Conservation (phyloP, 1,140 invertebrate genomes). For the Aphis craccivora region DNA sequence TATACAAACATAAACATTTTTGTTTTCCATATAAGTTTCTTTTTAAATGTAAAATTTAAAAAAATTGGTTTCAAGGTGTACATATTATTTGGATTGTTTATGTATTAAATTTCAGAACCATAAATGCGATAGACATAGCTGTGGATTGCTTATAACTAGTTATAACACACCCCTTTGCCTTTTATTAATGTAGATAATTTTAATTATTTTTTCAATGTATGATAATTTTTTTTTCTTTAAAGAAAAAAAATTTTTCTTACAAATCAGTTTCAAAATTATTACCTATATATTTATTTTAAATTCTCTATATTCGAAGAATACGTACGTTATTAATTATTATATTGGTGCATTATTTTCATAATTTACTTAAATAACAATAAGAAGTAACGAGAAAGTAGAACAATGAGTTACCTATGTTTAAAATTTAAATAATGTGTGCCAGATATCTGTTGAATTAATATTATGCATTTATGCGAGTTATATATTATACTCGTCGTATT, state of each 20-base stretch:
- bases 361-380: background rate
- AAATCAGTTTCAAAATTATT: background rate
- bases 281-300: background rate
- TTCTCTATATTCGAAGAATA: background rate
- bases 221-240: background rate
- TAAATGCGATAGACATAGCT: too few relatives aligned
- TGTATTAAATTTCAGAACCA: too few relatives aligned
- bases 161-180: too few relatives aligned
- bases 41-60: too few relatives aligned
- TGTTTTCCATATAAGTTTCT: too few relatives aligned
- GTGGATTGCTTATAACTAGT: too few relatives aligned
- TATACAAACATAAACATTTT: too few relatives aligned
- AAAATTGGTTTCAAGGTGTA: too few relatives aligned
- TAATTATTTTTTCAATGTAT: background rate
- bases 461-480: background rate
- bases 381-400: background rate
- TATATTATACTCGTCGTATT: background rate
- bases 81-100: too few relatives aligned
- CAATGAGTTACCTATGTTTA: background rate
- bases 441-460: slow-evolving; percentile 3
- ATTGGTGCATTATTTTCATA: background rate
- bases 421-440: slow-evolving; percentile 26
- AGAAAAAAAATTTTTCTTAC: background rate
- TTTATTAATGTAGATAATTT: too few relatives aligned
- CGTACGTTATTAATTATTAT: background rate